These are phyloP conservation scores for Gallinago undulata DNA, from an alignment of 2,113 vertebrate species.

Conservation along the genomic window DNA sequence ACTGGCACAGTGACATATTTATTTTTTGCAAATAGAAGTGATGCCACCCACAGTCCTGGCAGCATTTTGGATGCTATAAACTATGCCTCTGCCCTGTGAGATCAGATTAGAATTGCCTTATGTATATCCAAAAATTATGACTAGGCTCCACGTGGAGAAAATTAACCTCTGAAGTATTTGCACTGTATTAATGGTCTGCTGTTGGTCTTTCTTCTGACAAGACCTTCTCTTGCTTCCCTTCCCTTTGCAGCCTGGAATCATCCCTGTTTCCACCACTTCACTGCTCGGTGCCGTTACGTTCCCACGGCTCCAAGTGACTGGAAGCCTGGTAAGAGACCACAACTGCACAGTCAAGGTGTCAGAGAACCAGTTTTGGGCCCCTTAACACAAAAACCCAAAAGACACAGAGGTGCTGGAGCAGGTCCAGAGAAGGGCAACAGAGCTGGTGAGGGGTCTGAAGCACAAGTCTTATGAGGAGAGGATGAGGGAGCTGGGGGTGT, in stretches of 20 bases:
- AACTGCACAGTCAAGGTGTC: neutral
- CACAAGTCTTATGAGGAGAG: too few relatives aligned
- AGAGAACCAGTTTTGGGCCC: too few relatives aligned
- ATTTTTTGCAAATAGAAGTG: neutral
- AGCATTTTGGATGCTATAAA: neutral
- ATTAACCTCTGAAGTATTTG: neutral
- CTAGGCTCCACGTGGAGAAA: neutral
- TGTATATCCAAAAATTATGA: neutral
- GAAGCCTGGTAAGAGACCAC: neutral
- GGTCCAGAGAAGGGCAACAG: too few relatives aligned
- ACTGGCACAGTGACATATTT: neutral
- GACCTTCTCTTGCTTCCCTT: neutral
- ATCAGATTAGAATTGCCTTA: neutral
- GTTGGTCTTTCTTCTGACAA: neutral
- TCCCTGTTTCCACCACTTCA: neutral
- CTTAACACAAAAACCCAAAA: too few relatives aligned
- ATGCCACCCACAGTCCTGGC: neutral
- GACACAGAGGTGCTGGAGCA: too few relatives aligned
- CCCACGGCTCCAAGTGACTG: neutral
- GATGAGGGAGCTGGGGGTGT: too few relatives aligned
- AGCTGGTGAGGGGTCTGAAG: too few relatives aligned
- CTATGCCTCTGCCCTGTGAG: neutral
- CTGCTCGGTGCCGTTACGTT: neutral
- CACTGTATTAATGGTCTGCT: neutral
- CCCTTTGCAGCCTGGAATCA: neutral